Conservation (phyloP, 2,797 vertebrate genomes). For the Picus viridis region DNA sequence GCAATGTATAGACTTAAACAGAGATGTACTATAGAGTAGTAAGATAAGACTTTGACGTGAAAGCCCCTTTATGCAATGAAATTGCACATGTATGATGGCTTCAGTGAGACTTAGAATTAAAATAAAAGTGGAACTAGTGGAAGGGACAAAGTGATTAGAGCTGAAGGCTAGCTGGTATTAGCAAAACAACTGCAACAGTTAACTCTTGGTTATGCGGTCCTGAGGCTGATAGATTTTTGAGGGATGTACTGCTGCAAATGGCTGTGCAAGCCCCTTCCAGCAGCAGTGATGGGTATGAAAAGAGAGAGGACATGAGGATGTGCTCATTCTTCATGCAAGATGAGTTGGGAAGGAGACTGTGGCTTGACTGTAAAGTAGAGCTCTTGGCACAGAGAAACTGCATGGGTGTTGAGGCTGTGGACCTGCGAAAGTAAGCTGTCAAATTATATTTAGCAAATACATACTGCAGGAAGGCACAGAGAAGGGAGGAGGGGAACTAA, state of each 20-base stretch:
- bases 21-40: background rate
- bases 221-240: background rate
- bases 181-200: background rate
- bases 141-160: constrained; percentile 20
- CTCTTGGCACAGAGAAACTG: constrained; percentile 19
- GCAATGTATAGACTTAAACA: background rate
- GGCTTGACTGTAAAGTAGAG: constrained; percentile 20
- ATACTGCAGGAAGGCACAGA: background rate
- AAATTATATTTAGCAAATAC: constrained; percentile 30
- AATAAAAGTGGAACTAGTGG: constrained; percentile 5
- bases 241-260: background rate
- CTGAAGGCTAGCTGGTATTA: constrained; percentile 3
- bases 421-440: constrained; percentile 55
- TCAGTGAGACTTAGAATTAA: constrained; percentile 46
- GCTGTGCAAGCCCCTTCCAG: background rate
- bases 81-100: background rate
- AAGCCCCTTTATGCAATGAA: background rate
- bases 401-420: constrained; percentile 30
- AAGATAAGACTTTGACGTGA: background rate
- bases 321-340: background rate
- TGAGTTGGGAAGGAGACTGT: background rate
- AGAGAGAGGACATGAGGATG: background rate
- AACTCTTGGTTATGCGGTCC: constrained; percentile 2
- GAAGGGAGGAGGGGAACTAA: background rate
- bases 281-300: background rate